These are phyloP conservation scores for Mesoclemmys tuberculata DNA, from an alignment of 2,113 vertebrate species.

Conservation along the genomic window DNA sequence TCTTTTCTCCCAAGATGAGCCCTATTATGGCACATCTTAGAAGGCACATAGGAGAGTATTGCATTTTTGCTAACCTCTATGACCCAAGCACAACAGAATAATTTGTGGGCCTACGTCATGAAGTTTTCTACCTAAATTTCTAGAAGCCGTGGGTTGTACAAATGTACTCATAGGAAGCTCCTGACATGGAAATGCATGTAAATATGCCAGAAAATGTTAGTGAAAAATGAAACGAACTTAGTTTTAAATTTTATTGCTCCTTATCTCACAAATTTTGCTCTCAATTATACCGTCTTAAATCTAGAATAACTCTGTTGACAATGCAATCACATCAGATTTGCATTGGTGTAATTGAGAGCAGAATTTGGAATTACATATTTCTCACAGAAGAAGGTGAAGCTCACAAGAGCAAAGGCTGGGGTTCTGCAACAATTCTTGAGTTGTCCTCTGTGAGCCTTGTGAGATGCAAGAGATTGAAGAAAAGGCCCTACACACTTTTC, in stretches of 20 bases:
- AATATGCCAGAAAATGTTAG: background rate
- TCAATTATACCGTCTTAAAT: background rate
- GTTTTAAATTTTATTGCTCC: background rate
- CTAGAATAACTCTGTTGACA: background rate
- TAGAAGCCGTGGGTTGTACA: background rate
- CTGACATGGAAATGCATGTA: background rate
- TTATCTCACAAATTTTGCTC: background rate
- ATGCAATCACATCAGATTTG: fast-evolving
- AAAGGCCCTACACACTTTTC: background rate
- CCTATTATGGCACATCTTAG: background rate
- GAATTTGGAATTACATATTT: fast-evolving
- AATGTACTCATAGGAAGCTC: background rate
- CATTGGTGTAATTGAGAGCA: background rate
- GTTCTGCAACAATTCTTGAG: background rate
- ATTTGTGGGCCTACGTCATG: fast-evolving
- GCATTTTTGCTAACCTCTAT: background rate
- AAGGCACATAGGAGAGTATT: background rate
- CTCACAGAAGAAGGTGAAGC: fast-evolving
- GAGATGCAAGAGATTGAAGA: background rate
- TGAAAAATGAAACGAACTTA: background rate
- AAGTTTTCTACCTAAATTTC: background rate
- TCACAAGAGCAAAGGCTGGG: fast-evolving
- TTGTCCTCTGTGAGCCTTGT: background rate
- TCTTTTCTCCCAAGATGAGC: background rate
- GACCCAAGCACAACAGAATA: background rate